Base-by-base conservation (phyloP, 2,797 vertebrate species). In the Craterocephalus amniculus region DNA sequence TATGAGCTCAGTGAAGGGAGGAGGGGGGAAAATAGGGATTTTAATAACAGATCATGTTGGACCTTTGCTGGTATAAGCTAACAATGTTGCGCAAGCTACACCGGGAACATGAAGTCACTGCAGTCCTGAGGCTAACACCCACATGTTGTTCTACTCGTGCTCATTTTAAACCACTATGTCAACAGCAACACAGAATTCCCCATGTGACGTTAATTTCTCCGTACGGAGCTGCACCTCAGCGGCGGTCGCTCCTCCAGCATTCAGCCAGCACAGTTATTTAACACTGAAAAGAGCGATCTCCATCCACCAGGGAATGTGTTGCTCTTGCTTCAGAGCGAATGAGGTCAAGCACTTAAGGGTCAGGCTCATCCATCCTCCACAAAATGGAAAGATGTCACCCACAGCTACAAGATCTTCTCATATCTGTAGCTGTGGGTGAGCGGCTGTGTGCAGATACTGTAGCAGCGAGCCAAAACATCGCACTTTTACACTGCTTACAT, bases 301-400 rank as follows among this genome's bases (percentile, higher is more conserved):
- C 75, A 83, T 79, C 57, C 73, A 60, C 68, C 6, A 36, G 73
- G 72, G 79, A 83, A 87, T 74, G 80, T 74, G 80, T 55, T 74
- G 74, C 76, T 87, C 60, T 70, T 45, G 35, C 78, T 70, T 63
- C 43, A 10, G 80, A 70, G 66, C 40, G 67, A 83, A 73, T 49
- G 76, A 83, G 83, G 55, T 91, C 80, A 80, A 87, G 89, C 74
- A 62, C 78, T 76, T 16, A 14, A 35, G 65, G 86, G 89, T 89
- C 87, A 84, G 78, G 66, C 80, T 69, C 83, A 80, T 88, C 80
- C 78, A 74, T 90, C 74, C 83, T 78, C 61, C 18, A 34, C 66
- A 54, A 70, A 78, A 70, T 54, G 70, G 66, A 78, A 72, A 78
- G 72, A 77, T 76, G 83, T 87, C 75, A 71, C 56, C 51, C 20